These are phyloP conservation scores for Melipona quadrifasciata DNA, from an alignment of 1,140 invertebrate genomes.

Conservation along the genomic window DNA sequence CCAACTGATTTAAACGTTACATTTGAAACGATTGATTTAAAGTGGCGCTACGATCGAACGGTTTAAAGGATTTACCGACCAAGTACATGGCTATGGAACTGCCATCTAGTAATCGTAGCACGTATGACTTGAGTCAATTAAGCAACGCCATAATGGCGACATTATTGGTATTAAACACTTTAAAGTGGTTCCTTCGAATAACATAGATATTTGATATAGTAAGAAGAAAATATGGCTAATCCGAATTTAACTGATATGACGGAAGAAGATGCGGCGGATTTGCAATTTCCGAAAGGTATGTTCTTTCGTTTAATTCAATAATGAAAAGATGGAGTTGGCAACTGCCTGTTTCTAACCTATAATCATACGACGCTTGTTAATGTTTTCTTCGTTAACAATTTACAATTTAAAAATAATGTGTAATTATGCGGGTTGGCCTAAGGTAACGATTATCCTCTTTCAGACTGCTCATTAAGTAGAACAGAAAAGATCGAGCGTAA, in stretches of 20 bases:
- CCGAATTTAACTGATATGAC: conserved; percentile 84
- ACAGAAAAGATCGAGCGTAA: conserved; percentile 55
- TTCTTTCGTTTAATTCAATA: background rate
- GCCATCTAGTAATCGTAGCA: background rate
- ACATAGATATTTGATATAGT: background rate
- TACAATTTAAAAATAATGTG: background rate
- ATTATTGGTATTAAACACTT: background rate
- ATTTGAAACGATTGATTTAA: too few relatives aligned
- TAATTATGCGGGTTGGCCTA: conserved; percentile 51
- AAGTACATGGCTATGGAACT: too few relatives aligned
- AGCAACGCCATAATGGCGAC: too few relatives aligned
- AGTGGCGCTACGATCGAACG: background rate
- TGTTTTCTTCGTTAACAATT: background rate
- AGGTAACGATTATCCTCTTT: conserved; percentile 78
- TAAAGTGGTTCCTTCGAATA: rapidly evolving
- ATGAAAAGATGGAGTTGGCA: background rate
- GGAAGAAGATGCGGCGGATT: conserved; percentile 92
- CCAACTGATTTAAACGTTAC: background rate
- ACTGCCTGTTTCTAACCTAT: conserved; percentile 39
- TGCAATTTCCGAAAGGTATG: conserved; percentile 93
- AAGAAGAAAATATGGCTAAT: conserved; percentile 70
- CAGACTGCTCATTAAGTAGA: conserved; percentile 71
- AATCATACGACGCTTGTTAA: conserved; percentile 18
- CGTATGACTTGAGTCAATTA: background rate
- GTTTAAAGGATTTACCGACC: background rate